Conservation (phyloP, 2,888 invertebrate species). For the Conus canariensis region DNA sequence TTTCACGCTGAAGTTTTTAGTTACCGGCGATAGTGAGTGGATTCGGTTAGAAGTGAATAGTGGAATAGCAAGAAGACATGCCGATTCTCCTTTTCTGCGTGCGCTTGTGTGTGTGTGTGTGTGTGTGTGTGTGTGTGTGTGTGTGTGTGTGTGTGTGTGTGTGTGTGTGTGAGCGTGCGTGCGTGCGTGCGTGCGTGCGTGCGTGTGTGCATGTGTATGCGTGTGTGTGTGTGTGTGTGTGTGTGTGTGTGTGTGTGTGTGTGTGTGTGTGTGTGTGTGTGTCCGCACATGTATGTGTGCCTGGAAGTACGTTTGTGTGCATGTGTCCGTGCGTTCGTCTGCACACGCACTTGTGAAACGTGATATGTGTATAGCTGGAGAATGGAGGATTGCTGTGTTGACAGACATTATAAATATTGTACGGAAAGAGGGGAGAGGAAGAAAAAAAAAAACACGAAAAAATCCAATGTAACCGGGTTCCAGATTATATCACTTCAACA, state of each 20-base stretch:
- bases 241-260: slow-evolving; percentile 11
- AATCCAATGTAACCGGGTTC: no score
- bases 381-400: neutral
- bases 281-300: neutral
- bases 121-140: slow-evolving; percentile 5
- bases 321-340: neutral
- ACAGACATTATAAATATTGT: neutral
- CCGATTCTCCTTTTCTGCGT: no score
- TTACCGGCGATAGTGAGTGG: no score
- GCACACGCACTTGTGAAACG: neutral
- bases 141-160: slow-evolving; percentile 9
- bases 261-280: neutral
- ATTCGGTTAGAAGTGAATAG: no score
- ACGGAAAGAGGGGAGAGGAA: no score
- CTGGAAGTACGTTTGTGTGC: neutral
- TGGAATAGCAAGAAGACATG: no score
- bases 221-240: neutral
- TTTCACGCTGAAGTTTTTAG: no score
- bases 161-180: neutral
- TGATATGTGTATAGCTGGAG: no score
- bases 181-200: neutral
- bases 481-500: no score
- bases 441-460: no score
- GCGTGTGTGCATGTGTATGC: neutral
- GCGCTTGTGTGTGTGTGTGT: neutral